Conservation (phyloP, 2,797 vertebrate genomes). For the Cirrhinus mrigala region DNA sequence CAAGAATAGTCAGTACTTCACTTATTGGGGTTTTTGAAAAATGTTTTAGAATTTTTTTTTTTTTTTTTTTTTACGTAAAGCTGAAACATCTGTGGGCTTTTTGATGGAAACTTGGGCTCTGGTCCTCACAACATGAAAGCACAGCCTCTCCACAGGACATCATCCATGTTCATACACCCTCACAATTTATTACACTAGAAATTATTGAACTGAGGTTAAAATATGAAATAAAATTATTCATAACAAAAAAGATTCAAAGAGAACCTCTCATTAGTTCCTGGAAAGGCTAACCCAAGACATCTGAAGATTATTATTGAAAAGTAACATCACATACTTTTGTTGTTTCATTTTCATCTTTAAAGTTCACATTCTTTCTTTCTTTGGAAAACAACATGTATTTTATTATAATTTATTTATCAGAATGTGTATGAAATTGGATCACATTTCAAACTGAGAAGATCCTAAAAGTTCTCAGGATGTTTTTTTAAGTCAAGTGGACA, state of each 20-base stretch:
- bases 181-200: background rate
- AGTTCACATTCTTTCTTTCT: background rate
- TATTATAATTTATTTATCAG: background rate
- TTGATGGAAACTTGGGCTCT: slow-evolving; percentile 17
- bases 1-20: background rate
- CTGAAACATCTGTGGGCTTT: slow-evolving; percentile 12
- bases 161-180: slow-evolving; percentile 4
- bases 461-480: background rate
- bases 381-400: background rate
- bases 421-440: background rate
- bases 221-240: slow-evolving; percentile 19
- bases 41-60: background rate
- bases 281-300: background rate
- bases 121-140: slow-evolving; percentile 37
- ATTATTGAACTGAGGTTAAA: slow-evolving; percentile 1
- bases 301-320: background rate
- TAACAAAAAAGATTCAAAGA: slow-evolving; percentile 23
- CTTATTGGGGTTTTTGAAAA: background rate
- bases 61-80: background rate
- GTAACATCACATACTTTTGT: background rate
- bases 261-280: background rate
- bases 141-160: background rate
- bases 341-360: background rate
- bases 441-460: background rate
- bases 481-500: background rate